These are phyloP conservation scores for Andrena flavipes DNA, from an alignment of 2,888 invertebrate genomes.

Conservation along the genomic window DNA sequence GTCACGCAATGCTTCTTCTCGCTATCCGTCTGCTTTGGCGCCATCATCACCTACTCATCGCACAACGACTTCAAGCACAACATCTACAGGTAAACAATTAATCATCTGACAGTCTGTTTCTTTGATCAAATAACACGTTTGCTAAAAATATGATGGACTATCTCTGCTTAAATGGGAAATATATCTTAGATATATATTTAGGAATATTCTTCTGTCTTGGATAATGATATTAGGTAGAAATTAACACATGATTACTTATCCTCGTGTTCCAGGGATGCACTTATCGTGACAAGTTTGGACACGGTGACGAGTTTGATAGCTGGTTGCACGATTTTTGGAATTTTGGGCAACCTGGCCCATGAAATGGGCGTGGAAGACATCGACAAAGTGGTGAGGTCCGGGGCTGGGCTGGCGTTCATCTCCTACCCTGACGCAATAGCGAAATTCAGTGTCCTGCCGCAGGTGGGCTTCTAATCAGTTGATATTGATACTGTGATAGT, in stretches of 20 bases:
- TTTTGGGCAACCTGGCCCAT: constrained; percentile 92
- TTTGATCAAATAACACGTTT: too few relatives aligned
- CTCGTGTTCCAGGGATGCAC: constrained; percentile 86
- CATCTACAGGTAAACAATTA: constrained; percentile 85
- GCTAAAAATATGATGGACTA: too few relatives aligned
- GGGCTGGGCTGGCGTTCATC: constrained; percentile 92
- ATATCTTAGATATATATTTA: too few relatives aligned
- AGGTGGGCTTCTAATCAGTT: constrained; percentile 46
- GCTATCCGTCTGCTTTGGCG: constrained; percentile 88
- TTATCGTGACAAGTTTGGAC: constrained; percentile 93
- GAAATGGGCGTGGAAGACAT: constrained; percentile 88
- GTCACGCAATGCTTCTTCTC: constrained; percentile 89
- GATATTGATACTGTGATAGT: too few relatives aligned
- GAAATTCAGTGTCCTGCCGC: constrained; percentile 90
- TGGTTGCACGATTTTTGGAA: constrained; percentile 93
- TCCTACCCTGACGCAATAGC: constrained; percentile 95
- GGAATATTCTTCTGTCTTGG: too few relatives aligned
- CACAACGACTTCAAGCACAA: constrained; percentile 88
- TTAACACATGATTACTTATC: too few relatives aligned
- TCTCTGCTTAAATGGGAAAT: too few relatives aligned
- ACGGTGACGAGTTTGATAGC: constrained; percentile 93
- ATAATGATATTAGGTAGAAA: too few relatives aligned
- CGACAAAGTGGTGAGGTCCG: constrained; percentile 89
- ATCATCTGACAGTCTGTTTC: neutral
- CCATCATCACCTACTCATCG: constrained; percentile 88